Percentiles rank a stretch among this genome's conserved stretches.
phyloP scores from a whole-genome alignment of 2,113 vertebrate species.

The Fregata magnificens region DNA sequence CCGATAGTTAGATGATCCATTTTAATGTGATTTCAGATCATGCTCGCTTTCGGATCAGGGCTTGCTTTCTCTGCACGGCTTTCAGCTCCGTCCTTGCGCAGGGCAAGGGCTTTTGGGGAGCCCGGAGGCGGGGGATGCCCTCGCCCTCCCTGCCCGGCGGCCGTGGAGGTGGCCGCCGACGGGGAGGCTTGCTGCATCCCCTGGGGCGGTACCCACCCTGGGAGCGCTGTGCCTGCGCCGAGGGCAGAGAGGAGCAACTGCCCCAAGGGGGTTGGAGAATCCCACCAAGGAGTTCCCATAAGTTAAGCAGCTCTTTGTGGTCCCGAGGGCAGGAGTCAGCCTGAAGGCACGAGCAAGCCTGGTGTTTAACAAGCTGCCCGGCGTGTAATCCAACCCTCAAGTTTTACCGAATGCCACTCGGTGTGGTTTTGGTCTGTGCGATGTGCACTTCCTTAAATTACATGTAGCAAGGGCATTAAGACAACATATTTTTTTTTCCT shows the following conservation, averaged over 20 bases:
- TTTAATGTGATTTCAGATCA: neutral
- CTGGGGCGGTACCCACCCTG: accelerated
- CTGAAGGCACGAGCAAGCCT: neutral
- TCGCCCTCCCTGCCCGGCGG: neutral
- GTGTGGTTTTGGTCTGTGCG: neutral
- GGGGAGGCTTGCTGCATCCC: neutral
- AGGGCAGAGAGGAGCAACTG: neutral
- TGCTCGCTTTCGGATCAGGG: neutral
- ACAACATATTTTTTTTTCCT: neutral
- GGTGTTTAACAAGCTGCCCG: neutral
- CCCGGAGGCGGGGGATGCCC: accelerated
- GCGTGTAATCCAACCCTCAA: neutral
- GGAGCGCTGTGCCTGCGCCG: accelerated
- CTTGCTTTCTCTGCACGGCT: neutral
- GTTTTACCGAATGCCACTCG: accelerated
- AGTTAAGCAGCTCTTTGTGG: neutral
- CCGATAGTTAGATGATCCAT: neutral
- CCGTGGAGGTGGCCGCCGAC: neutral
- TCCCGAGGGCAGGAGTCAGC: neutral
- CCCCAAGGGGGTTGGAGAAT: neutral
- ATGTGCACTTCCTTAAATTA: neutral
- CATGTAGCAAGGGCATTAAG: neutral
- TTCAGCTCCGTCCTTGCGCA: neutral
- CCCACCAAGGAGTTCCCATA: neutral
- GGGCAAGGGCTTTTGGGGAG: neutral